Evolutionary conservation across 2,797 vertebrate genomes (phyloP).

Genomic region (Chelon labrosus): DNA sequence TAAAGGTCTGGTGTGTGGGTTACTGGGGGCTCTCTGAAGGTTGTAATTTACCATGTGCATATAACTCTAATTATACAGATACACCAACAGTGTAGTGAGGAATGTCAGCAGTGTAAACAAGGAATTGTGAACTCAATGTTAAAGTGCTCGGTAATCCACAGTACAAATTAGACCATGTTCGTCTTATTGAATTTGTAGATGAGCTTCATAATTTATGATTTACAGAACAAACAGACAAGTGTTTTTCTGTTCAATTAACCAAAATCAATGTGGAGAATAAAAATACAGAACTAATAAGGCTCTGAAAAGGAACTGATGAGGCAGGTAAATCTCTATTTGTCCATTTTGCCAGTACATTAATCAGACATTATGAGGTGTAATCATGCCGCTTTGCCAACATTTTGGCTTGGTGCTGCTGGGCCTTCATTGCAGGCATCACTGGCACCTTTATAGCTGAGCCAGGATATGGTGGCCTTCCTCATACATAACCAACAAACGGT

Average conservation of each 20-base stretch:
- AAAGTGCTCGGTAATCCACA: slow-evolving; percentile 12
- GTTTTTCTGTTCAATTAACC: slow-evolving; percentile 26
- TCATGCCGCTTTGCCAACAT: slow-evolving; percentile 6
- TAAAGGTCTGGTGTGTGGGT: neutral
- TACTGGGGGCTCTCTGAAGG: neutral
- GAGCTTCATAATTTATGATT: slow-evolving; percentile 13
- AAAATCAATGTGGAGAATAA: neutral
- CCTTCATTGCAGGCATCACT: slow-evolving; percentile 9
- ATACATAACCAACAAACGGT: slow-evolving; percentile 35
- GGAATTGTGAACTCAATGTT: slow-evolving; percentile 3
- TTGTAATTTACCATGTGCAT: slow-evolving; percentile 3
- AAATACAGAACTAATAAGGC: neutral
- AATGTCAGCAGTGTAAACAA: slow-evolving; percentile 10
- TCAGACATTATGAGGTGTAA: slow-evolving; percentile 49
- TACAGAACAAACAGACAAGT: neutral
- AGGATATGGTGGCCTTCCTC: slow-evolving; percentile 26
- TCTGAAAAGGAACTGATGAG: slow-evolving; percentile 29
- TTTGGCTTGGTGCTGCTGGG: slow-evolving; percentile 17
- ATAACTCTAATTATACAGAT: slow-evolving; percentile 4
- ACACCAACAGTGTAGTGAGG: neutral
- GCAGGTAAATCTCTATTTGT: slow-evolving; percentile 32
- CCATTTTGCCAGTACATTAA: slow-evolving; percentile 38
- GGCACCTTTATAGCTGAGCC: slow-evolving; percentile 33
- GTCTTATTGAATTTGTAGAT: slow-evolving; percentile 19
- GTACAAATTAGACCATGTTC: slow-evolving; percentile 1